phyloP scores from a whole-genome alignment of 2,888 invertebrate genomes.

The Napeogenes sylphis region DNA sequence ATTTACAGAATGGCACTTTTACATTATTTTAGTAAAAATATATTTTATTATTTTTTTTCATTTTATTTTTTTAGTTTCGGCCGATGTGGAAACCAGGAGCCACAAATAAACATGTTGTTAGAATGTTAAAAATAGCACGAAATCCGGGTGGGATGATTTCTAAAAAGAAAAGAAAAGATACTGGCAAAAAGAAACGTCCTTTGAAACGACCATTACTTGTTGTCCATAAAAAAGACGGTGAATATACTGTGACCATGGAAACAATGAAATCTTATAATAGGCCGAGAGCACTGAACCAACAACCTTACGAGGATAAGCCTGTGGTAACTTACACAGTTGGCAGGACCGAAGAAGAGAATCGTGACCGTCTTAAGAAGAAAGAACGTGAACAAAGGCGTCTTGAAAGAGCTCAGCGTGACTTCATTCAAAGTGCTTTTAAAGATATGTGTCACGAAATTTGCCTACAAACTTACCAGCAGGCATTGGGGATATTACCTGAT shows the following conservation, averaged over 20 bases:
- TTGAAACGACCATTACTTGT: constrained; percentile 60
- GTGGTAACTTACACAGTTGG: constrained; percentile 61
- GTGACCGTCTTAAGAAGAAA: constrained; percentile 54
- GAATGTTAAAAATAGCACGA: constrained; percentile 57
- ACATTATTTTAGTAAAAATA: neutral
- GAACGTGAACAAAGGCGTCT: constrained; percentile 58
- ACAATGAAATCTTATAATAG: constrained; percentile 61
- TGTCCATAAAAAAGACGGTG: constrained; percentile 65
- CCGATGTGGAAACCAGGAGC: constrained; percentile 70
- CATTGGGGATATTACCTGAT: constrained; percentile 58
- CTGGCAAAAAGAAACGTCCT: constrained; percentile 47
- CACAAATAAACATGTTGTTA: constrained; percentile 60
- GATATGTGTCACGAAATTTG: constrained; percentile 70
- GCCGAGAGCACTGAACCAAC: constrained; percentile 56
- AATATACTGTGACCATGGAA: constrained; percentile 68
- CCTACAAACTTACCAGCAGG: constrained; percentile 67
- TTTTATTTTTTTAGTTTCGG: constrained; percentile 56
- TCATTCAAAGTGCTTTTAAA: constrained; percentile 63
- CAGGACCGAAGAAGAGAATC: constrained; percentile 66
- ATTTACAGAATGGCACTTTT: neutral
- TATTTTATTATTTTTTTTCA: constrained; percentile 38
- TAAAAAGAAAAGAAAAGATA: constrained; percentile 57
- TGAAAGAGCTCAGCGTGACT: constrained; percentile 60
- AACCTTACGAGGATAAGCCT: constrained; percentile 68
- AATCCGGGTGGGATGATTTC: constrained; percentile 53